Percentiles rank a stretch among this genome's conserved stretches.
Evolutionary conservation across 2,797 vertebrate genomes (phyloP).

Genomic region (Geotria australis): DNA sequence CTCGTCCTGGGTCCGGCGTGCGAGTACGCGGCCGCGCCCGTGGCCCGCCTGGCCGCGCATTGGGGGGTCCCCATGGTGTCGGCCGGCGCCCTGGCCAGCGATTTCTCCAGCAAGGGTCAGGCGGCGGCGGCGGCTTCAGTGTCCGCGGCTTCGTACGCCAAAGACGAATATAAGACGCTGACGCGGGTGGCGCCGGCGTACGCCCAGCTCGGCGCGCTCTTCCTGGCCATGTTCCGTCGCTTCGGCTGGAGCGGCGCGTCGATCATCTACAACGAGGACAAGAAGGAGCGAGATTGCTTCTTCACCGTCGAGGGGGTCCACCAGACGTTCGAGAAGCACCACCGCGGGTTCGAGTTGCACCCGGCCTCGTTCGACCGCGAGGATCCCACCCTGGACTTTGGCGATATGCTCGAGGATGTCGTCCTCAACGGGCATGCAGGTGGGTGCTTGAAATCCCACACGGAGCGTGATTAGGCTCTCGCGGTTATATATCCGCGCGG

Average conservation of each 20-base stretch:
- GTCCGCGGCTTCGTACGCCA: too few relatives aligned
- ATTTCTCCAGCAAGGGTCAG: conserved; percentile 27
- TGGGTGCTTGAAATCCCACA: too few relatives aligned
- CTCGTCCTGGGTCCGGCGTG: conserved; percentile 65
- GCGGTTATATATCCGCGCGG: too few relatives aligned
- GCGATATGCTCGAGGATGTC: conserved; percentile 20
- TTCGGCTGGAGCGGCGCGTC: conserved; percentile 43
- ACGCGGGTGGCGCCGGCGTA: conserved; percentile 66
- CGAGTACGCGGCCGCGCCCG: conserved; percentile 63
- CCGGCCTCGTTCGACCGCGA: conserved; percentile 14
- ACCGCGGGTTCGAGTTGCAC: conserved; percentile 14
- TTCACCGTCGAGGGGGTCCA: conserved; percentile 67
- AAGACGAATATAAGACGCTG: conserved; percentile 41
- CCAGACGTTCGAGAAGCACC: conserved; percentile 18
- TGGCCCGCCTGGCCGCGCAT: conserved; percentile 55
- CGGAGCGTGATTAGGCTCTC: too few relatives aligned
- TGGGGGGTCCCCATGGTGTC: conserved; percentile 75
- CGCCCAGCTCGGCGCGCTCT: conserved; percentile 67
- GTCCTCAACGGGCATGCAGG: too few relatives aligned
- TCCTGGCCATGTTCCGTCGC: conserved; percentile 40
- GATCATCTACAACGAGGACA: conserved; percentile 41
- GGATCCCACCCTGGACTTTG: conserved; percentile 20
- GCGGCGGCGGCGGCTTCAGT: neutral
- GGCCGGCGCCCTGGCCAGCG: conserved; percentile 55
- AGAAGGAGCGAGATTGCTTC: conserved; percentile 46